A percentile compares a stretch with the other conserved stretches of the same genome.
Conservation (phyloP, 1,140 invertebrate genomes). For the Trachymyrmex septentrionalis region DNA sequence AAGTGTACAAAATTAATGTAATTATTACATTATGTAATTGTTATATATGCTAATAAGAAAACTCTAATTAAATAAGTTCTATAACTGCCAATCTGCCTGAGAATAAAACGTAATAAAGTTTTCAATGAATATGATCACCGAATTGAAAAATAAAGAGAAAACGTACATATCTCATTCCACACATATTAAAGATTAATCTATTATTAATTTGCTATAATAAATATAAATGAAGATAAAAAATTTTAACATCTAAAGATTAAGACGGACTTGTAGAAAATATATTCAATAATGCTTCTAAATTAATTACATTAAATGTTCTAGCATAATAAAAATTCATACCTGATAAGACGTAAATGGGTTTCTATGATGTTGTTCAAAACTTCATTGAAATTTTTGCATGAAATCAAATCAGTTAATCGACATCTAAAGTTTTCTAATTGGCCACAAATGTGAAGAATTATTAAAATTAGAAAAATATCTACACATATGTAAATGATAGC, state of each 20-base stretch:
- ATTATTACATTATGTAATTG: too few relatives aligned
- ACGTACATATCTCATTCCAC: neutral
- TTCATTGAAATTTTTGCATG: conserved; percentile 14
- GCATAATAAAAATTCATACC: conserved; percentile 16
- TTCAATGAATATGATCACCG: neutral
- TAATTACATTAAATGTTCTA: neutral
- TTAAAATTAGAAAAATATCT: conserved; percentile 11
- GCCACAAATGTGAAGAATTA: conserved; percentile 27
- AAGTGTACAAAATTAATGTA: too few relatives aligned
- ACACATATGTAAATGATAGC: neutral
- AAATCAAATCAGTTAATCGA: conserved; percentile 5
- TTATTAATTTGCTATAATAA: too few relatives aligned
- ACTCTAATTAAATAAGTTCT: too few relatives aligned
- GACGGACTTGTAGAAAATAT: neutral
- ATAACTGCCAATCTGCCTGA: too few relatives aligned
- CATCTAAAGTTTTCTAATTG: conserved; percentile 44
- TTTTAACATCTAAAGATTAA: too few relatives aligned
- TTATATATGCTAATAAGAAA: too few relatives aligned
- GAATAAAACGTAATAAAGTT: too few relatives aligned
- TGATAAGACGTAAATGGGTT: conserved; percentile 22
- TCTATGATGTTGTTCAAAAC: neutral
- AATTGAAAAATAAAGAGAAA: neutral
- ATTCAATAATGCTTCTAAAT: too few relatives aligned
- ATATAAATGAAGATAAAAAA: neutral
- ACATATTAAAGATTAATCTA: neutral